Base-by-base conservation (phyloP, 1,140 invertebrate genomes). In the Probaryconus sp. region DNA sequence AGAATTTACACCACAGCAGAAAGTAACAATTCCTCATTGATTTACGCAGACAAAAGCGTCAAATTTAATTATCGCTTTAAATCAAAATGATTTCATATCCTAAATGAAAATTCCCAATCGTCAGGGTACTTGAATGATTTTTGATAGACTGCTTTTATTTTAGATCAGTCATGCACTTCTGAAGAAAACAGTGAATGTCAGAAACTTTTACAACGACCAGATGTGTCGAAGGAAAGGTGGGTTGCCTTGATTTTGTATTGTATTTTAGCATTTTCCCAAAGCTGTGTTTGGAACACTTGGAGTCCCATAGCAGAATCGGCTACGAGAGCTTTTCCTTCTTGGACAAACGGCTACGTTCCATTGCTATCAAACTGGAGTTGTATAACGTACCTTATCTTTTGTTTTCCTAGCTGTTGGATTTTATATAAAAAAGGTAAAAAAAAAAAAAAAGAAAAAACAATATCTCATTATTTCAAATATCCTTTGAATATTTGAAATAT, bases 221-320 rank as follows among this genome's bases (percentile, higher is more conserved):
- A 61, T 20, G 11, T 26, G n/a, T 70, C 33, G 9, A 79, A 76
- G 20, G 53, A 80, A 43, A 47, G 74, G 5, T 79, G 80, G 79
- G 14, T 79, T 1, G 79, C 79, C 31, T 40, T 82, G 24, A 65
- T 68, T 28, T 60, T 82, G 5, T 82, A 77, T 28, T 73, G 76
- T 33, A 64, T 67, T 3, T 45, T 82, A n/a, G 43, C 60, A 6
- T 78, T 69, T 40, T 61, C 53, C n/a, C 81, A 81, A 33, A 76
- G 76, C 21, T 79, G 64, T 16, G 73, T 89, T 5, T 90, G 89
- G 89, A 90, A 90, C 73, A 90, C 89, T 3, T 90, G 88, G 87
- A 87, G 87, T 17, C 89, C 89, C 2, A 89, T 90, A 31, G 82
- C 88, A 1, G 69, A 77, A n/a, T 85, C 88, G 5, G 82, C 79